Evolutionary conservation across 2,888 invertebrate genomes (phyloP).

Genomic region (Osedax frankpressi): DNA sequence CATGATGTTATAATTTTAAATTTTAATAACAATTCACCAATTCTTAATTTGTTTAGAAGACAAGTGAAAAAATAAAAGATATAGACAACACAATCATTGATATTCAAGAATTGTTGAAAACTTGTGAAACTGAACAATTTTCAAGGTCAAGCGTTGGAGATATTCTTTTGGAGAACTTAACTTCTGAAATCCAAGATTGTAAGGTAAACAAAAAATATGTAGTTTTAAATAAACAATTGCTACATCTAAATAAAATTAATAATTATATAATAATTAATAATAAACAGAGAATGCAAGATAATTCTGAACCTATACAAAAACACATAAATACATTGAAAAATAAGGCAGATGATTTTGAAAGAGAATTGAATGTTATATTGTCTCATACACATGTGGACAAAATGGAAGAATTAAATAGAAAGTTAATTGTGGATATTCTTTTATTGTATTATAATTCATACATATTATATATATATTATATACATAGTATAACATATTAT

Average conservation of each 20-base stretch:
- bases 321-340: conserved; percentile 64
- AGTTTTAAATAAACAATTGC: not conserved
- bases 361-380: conserved; percentile 56
- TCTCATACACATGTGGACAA: conserved; percentile 56
- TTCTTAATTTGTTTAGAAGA: too few species aligned
- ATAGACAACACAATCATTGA: not conserved
- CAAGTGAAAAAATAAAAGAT: not conserved
- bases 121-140: not conserved
- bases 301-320: conserved; percentile 52
- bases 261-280: not conserved
- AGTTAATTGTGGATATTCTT: conserved; percentile 28
- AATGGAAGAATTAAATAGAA: conserved; percentile 68
- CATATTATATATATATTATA: too few species aligned
- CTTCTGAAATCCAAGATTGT: conserved; percentile 53
- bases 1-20: too few species aligned
- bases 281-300: not conserved
- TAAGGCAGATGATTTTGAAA: conserved; percentile 60
- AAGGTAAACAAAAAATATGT: not conserved
- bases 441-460: not conserved
- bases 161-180: conserved; percentile 53
- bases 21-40: too few species aligned
- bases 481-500: too few species aligned
- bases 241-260: not conserved
- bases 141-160: not conserved
- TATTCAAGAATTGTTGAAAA: not conserved